Evolutionary conservation across 2,113 vertebrate genomes (phyloP), one percentile per base, ranked within the genome.

Genomic region (Diadophis punctatus): DNA sequence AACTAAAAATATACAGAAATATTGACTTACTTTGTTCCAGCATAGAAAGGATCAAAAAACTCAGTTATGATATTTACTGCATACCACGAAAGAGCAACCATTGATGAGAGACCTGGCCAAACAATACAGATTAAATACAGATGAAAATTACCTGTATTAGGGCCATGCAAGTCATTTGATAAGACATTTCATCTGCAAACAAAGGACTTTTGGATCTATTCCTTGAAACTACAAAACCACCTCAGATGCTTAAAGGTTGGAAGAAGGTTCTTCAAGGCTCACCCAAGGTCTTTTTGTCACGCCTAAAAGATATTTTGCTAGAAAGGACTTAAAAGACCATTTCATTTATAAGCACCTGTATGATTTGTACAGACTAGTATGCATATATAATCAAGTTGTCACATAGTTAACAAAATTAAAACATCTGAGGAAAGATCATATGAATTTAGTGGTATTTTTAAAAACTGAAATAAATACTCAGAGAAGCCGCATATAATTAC

Each of bases 21-120:
- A 25, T 68, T 52, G 4, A 96, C 97, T 96, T 97, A 98, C 97
- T 96, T 98, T 89, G 95, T 97, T 94, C 97, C 97, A 95, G 87
- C 56, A 0, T 96, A 96, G 0, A 94, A 1, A 3, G 80, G 87
- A 93, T 97, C 93, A 96, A 97, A 98, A 95, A 97, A 97, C 20
- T 97, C 88, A 91, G 94, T 86, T 3, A 96, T 97, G 93, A 97
- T 12, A 93, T 92, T 95, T 2, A 95, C 96, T 93, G 97, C 97
- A 55, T 98, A 98, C 97, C 97, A 98, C 88, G 97, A 98, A 93
- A 97, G 0, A 63, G 97, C 96, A 89, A 97, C 95, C 88, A 98
- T 94, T 86, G 95, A 96, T 93, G 93, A 97, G 46, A 98, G 93
- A 93, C 97, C 97, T 98, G 88, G 20, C 74, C 92, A 92, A 93